A percentile compares a stretch with the other conserved stretches of the same genome.
Conservation (phyloP, 1,140 invertebrate species). For the Diorhabda carinulata region DNA sequence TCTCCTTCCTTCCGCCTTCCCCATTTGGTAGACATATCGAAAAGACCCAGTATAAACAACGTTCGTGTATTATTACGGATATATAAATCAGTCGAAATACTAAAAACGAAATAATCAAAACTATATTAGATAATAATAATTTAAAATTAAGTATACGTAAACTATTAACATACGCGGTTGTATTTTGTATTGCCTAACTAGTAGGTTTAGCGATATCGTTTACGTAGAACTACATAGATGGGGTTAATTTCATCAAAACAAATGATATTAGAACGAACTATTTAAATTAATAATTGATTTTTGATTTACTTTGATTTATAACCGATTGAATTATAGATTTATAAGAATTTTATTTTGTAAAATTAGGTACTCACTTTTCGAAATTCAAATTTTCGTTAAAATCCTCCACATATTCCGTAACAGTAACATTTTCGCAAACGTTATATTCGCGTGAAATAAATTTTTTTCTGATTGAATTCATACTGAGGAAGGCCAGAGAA, state of each 20-base stretch:
- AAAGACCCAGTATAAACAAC: constrained; percentile 67
- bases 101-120: too few relatives aligned
- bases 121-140: too few relatives aligned
- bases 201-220: too few relatives aligned
- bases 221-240: too few relatives aligned
- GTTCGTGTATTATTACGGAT: constrained; percentile 17
- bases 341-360: background rate
- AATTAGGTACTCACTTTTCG: background rate
- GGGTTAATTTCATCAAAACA: too few relatives aligned
- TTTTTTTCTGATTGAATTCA: background rate
- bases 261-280: too few relatives aligned
- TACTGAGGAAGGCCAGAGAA: background rate
- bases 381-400: background rate
- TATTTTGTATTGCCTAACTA: too few relatives aligned
- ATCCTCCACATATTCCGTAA: background rate
- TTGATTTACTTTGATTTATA: too few relatives aligned
- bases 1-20: constrained; percentile 61
- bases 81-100: too few relatives aligned
- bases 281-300: too few relatives aligned
- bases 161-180: too few relatives aligned
- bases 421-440: background rate
- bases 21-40: constrained; percentile 64
- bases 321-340: background rate
- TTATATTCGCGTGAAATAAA: background rate
- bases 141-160: too few relatives aligned